Evolutionary conservation across 2,113 vertebrate genomes (phyloP), one percentile per base, ranked within the genome.

Genomic region (Dasyprocta punctata): DNA sequence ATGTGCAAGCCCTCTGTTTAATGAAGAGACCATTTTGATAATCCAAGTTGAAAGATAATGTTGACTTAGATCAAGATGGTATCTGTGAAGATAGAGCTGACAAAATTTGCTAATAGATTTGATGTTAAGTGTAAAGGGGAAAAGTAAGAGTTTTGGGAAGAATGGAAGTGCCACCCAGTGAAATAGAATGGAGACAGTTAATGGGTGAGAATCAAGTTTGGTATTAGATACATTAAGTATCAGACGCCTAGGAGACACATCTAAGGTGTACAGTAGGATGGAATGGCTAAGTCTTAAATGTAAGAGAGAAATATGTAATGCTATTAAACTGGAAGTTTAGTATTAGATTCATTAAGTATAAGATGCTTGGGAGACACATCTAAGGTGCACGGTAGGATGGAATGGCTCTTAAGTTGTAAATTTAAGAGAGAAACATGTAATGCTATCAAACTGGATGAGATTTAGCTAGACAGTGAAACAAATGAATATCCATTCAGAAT

Each of bases 201-300:
- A 7, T 5, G 20, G 7, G 1, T 82, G 38, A 38, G 11, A 77
- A 86, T 92, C 82, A 91, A 89, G 5, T 89, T 88, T 63, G 36
- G 10, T 90, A 77, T 94, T 63, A 52, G 26, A 9, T 63, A 28
- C 93, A 81, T 54, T 71, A 83, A 96, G 33, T 63, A 30, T 65
- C 44, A 97, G 77, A 81, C 81, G 49, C 22, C 86, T 47, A 88
- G 60, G 47, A 90, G 47, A 90, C 1, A 54, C n/a, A 87, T n/a
- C 41, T 30, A 85, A 90, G 54, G 69, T 87, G 17, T 24, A 58
- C 49, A 81, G 20, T 75, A 69, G 7, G 47, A 22, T 87, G 13
- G n/a, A 86, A 83, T 78, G 41, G 13, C 49, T 93, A 80, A 81
- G 41, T 95, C 71, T 94, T 63, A 77, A 47, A 85, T 61, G 77